These are phyloP conservation scores for Tretioscincus oriximinensis DNA, from an alignment of 2,113 vertebrate species.

Conservation along the genomic window DNA sequence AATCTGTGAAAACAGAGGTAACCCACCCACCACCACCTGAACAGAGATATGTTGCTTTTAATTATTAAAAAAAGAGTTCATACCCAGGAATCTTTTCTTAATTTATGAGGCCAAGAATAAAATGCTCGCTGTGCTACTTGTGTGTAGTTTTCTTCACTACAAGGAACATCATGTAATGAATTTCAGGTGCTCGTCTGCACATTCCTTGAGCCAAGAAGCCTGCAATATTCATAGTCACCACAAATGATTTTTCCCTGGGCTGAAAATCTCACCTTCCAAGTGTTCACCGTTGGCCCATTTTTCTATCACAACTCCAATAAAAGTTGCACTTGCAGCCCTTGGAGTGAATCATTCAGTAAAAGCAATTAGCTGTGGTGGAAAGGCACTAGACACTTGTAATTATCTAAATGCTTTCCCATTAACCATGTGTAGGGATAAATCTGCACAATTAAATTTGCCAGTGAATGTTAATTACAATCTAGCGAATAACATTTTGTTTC, in stretches of 20 bases:
- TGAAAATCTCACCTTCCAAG: conserved; percentile 32
- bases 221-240: not conserved
- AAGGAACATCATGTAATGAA: not conserved
- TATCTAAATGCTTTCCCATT: conserved; percentile 77
- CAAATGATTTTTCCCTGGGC: conserved; percentile 19
- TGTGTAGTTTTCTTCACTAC: too few species aligned
- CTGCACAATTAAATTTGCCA: conserved; percentile 73
- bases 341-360: conserved; percentile 68
- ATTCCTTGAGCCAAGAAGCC: not conserved
- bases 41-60: too few species aligned
- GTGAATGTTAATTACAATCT: conserved; percentile 77
- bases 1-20: too few species aligned
- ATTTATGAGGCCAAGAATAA: too few species aligned
- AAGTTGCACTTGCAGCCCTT: conserved; percentile 66
- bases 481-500: conserved; percentile 67
- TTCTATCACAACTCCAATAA: conserved; percentile 47
- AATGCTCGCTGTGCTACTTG: too few species aligned
- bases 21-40: not conserved
- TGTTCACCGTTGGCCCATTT: not conserved
- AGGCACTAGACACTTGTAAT: conserved; percentile 74
- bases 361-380: conserved; percentile 72
- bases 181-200: not conserved
- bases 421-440: conserved; percentile 74
- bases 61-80: too few species aligned
- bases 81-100: too few species aligned